These are phyloP conservation scores for Halesus radiatus DNA, from an alignment of 1,140 invertebrate species.

Conservation along the genomic window DNA sequence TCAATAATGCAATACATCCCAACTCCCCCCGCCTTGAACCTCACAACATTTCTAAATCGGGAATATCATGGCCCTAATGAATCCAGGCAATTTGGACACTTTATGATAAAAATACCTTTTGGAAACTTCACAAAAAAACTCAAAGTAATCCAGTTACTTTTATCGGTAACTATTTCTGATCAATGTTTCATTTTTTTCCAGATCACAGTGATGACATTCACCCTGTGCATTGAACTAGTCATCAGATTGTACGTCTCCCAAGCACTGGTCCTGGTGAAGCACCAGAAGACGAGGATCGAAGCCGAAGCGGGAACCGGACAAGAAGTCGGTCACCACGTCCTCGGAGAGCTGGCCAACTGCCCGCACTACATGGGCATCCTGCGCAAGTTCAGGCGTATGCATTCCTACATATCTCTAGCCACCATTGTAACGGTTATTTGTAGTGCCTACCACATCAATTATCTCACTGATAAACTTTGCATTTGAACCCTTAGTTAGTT, in stretches of 20 bases:
- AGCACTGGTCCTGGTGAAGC: slow-evolving; percentile 76
- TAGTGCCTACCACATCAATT: slow-evolving; percentile 64
- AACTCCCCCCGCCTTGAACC: no score
- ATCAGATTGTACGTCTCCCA: slow-evolving; percentile 79
- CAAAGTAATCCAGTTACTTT: no score
- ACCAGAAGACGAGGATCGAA: slow-evolving; percentile 79
- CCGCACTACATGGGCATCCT: slow-evolving; percentile 80
- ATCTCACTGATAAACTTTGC: slow-evolving; percentile 51
- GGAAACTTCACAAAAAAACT: no score
- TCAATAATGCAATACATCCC: no score
- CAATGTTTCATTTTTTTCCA: slow-evolving; percentile 62
- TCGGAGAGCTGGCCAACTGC: slow-evolving; percentile 77
- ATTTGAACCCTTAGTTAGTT: slow-evolving; percentile 41
- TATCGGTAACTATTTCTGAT: neutral
- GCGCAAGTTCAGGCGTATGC: slow-evolving; percentile 76
- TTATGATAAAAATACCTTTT: no score
- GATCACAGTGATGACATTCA: slow-evolving; percentile 75
- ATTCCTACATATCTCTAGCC: slow-evolving; percentile 79
- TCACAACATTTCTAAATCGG: no score
- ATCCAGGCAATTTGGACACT: no score
- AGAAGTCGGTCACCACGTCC: slow-evolving; percentile 78
- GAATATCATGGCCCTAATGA: no score
- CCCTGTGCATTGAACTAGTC: slow-evolving; percentile 78
- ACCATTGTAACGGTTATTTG: slow-evolving; percentile 81
- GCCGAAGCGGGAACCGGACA: slow-evolving; percentile 78